phyloP scores from a whole-genome alignment of 2,113 vertebrate species.

The Ornithorhynchus anatinus region DNA sequence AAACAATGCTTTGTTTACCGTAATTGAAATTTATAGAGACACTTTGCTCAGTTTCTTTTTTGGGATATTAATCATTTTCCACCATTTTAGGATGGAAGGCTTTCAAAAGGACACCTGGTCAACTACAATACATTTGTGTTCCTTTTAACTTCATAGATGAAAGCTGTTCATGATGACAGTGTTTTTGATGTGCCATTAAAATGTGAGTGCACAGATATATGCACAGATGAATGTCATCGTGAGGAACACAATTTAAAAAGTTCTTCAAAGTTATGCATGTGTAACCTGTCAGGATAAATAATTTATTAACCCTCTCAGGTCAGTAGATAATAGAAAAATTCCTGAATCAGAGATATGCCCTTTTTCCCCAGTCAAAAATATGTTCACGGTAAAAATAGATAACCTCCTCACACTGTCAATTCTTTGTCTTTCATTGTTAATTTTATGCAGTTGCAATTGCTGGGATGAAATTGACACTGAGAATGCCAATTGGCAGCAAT shows the following conservation, averaged over 20 bases:
- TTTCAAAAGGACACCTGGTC: neutral
- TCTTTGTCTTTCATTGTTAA: slow-evolving; percentile 1
- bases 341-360: neutral
- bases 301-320: neutral
- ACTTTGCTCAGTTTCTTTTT: slow-evolving; percentile 29
- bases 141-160: too few species aligned
- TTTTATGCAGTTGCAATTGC: neutral
- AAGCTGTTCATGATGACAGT: too few species aligned
- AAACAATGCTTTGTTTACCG: slow-evolving; percentile 44
- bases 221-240: neutral
- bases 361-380: neutral
- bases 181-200: too few species aligned
- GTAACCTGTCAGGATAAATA: neutral
- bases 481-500: neutral
- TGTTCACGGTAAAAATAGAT: neutral
- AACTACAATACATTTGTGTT: too few species aligned
- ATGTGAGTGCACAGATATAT: neutral
- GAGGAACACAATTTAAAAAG: neutral
- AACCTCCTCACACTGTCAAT: neutral
- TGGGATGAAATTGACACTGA: neutral
- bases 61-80: slow-evolving; percentile 20
- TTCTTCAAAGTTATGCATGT: neutral
- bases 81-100: slow-evolving; percentile 41
- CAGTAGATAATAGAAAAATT: neutral
- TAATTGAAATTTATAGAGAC: slow-evolving; percentile 31